Conservation (phyloP, 2,797 vertebrate genomes). For the Manis pentadactyla region DNA sequence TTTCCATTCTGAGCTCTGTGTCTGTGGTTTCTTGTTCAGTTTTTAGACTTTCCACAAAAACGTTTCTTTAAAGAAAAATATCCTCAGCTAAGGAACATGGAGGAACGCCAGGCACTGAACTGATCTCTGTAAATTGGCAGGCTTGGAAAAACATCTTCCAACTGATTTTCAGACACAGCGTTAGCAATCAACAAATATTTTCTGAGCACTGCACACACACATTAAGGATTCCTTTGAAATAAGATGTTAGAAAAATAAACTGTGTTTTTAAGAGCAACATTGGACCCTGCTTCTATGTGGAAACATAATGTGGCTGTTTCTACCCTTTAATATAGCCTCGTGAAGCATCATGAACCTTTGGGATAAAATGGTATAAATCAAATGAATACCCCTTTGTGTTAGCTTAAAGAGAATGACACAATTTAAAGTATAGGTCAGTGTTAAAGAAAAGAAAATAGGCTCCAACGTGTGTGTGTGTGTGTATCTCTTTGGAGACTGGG, state of each 20-base stretch:
- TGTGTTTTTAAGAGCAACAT: not conserved
- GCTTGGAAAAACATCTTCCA: slow-evolving; percentile 70
- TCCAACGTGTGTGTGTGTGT: not conserved
- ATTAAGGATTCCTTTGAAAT: slow-evolving; percentile 70
- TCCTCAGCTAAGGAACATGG: slow-evolving; percentile 60
- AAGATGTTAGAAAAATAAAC: slow-evolving; percentile 49
- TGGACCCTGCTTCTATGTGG: not conserved
- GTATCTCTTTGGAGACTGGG: not conserved
- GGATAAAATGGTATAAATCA: not conserved
- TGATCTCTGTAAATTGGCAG: slow-evolving; percentile 66
- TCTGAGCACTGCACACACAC: slow-evolving; percentile 56
- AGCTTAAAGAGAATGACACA: not conserved
- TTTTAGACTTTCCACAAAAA: slow-evolving; percentile 69
- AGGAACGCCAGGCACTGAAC: slow-evolving; percentile 68
- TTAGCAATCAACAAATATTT: slow-evolving; percentile 80
- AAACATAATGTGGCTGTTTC: not conserved
- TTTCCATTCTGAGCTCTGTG: slow-evolving; percentile 71
- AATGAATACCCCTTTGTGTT: not conserved
- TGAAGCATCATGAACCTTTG: not conserved
- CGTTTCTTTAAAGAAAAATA: slow-evolving; percentile 69
- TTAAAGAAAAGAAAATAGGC: not conserved
- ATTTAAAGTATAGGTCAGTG: not conserved
- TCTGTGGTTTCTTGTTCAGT: slow-evolving; percentile 59
- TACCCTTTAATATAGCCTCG: not conserved
- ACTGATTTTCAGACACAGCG: slow-evolving; percentile 68